Conservation (phyloP, 2,113 vertebrate genomes). For the Numenius arquata region DNA sequence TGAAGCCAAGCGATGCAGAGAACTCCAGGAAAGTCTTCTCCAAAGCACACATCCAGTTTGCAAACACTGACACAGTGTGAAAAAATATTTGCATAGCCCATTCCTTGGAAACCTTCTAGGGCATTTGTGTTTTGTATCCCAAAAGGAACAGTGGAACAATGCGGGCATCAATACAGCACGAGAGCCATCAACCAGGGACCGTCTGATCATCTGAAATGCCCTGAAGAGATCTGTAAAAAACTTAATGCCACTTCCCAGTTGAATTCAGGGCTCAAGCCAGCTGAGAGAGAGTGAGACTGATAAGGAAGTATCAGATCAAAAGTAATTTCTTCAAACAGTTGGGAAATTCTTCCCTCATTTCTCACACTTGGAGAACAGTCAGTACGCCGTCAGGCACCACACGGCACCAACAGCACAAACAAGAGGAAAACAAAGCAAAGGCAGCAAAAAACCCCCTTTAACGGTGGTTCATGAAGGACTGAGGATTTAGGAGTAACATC, state of each 20-base stretch:
- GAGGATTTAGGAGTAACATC: not conserved
- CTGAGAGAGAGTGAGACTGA: not conserved
- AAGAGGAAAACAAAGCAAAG: not conserved
- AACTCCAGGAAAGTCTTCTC: not conserved
- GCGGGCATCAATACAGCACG: not conserved
- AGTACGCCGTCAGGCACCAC: rapidly evolving
- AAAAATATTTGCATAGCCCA: not conserved
- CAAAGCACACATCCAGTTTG: not conserved
- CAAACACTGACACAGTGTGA: not conserved
- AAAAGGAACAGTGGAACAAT: not conserved
- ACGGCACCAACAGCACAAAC: not conserved
- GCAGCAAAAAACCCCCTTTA: not conserved
- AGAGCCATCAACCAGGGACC: not conserved
- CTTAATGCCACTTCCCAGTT: not conserved
- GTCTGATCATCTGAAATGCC: not conserved
- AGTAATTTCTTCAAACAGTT: not conserved
- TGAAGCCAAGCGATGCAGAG: not conserved
- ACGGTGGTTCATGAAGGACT: rapidly evolving
- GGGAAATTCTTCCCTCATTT: not conserved
- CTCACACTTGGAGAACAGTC: not conserved
- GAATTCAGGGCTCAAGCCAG: not conserved
- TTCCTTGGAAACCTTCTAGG: not conserved
- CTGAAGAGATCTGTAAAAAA: not conserved
- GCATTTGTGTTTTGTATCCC: not conserved
- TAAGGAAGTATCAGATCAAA: not conserved